Conservation (phyloP, 2,797 vertebrate genomes). For the Chaenodraco wilsoni region DNA sequence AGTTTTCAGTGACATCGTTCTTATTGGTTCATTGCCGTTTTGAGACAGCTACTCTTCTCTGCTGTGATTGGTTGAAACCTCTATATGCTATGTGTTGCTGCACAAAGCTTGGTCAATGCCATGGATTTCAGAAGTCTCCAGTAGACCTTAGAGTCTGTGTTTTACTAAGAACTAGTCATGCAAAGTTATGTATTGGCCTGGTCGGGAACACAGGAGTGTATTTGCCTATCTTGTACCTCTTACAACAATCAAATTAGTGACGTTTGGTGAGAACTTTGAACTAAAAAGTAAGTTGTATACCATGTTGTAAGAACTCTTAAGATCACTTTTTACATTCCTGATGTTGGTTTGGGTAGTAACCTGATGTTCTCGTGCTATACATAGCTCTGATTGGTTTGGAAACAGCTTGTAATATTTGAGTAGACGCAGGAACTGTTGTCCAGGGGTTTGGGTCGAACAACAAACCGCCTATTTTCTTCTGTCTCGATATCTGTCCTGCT, state of each 20-base stretch:
- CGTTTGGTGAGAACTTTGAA: conserved; percentile 48
- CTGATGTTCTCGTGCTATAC: conserved; percentile 44
- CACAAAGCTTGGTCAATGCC: conserved; percentile 15
- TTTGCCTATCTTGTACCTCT: conserved; percentile 55
- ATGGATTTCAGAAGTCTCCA: conserved; percentile 8
- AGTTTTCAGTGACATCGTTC: conserved; percentile 4
- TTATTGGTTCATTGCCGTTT: conserved; percentile 9
- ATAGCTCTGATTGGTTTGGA: conserved; percentile 51
- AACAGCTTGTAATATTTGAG: conserved; percentile 42
- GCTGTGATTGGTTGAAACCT: conserved; percentile 26
- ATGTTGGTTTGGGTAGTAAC: conserved; percentile 47
- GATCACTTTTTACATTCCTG: conserved; percentile 68
- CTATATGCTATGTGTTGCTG: conserved; percentile 21
- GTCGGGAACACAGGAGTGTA: conserved; percentile 33
- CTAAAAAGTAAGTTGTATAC: conserved; percentile 35
- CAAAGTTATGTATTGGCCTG: conserved; percentile 18
- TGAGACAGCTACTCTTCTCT: conserved; percentile 10
- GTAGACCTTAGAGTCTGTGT: neutral
- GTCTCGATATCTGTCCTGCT: conserved; percentile 62
- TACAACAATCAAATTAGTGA: conserved; percentile 54
- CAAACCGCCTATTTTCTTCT: conserved; percentile 55
- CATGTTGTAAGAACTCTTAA: conserved; percentile 46
- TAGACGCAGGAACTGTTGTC: conserved; percentile 48
- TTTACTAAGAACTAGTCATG: conserved; percentile 8
- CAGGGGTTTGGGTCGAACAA: conserved; percentile 51